Evolutionary conservation across 2,888 invertebrate genomes (phyloP), one percentile per base, ranked within the genome.

Genomic region (Mylabris sibirica): DNA sequence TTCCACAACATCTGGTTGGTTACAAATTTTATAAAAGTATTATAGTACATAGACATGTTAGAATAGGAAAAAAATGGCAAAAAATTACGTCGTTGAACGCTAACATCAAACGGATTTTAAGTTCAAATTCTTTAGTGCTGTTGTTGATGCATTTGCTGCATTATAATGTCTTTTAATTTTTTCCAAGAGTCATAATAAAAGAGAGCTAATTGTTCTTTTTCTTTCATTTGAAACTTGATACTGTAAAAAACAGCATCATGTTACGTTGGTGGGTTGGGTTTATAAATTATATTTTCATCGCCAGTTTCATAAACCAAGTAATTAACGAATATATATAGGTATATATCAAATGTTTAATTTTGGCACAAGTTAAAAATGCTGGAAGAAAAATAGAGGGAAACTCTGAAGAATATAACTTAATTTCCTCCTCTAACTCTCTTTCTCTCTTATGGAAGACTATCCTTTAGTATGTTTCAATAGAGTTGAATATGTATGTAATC

Each of bases 91-190:
- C 49, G 2, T 20, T 49, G 20, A 49, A 49, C 49, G 49, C 20
- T 20, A 49, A 49, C 49, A 49, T 49, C 49, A 49, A 49, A 49
- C 49, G 49, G 49, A 49, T 49, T 49, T 49, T 20, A 49, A 20
- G 49, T 49, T 22, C 20, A 49, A 49, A 49, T 49, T 49, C 49
- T 49, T 49, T 9, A 20, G 20, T 49, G 44, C n/a, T 14, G 41
- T 41, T 44, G 49, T 49, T 49, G 49, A 20, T 49, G 49, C 49
- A 49, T 49, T 49, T 49, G 49, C 20, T 49, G 49, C 49, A 49
- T 49, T 49, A 49, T 20, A 49, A 49, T 49, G 20, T 44, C 44
- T 44, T 17, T 49, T 49, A 20, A n/a, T 20, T 20, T 49, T 49
- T 49, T 20, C 17, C 11, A n/a, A 44, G 1, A 20, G 20, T 20